Evolutionary conservation across 2,797 vertebrate species (phyloP).

Genomic region (Takifugu ocellatus): DNA sequence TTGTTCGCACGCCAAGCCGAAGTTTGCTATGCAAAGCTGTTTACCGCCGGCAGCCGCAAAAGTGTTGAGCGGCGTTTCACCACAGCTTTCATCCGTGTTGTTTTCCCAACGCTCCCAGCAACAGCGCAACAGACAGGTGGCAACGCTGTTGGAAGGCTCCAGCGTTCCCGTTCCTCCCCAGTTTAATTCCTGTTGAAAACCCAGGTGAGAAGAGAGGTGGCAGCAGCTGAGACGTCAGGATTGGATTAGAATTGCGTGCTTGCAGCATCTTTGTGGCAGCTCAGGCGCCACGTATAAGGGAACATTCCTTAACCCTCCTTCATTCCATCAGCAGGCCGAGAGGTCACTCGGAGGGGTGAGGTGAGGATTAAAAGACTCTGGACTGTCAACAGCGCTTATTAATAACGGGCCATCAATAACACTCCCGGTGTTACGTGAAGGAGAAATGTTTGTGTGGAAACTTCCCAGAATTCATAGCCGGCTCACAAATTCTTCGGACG

Average conservation of each 20-base stretch:
- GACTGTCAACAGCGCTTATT: too few species aligned
- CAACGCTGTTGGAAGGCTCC: not conserved
- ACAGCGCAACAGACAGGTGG: conserved; percentile 2
- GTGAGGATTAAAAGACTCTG: conserved; percentile 42
- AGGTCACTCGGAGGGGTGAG: conserved; percentile 48
- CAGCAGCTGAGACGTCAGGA: too few species aligned
- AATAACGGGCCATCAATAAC: too few species aligned
- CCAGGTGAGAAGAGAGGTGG: too few species aligned
- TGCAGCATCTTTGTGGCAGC: conserved; percentile 3
- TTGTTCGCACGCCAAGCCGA: conserved; percentile 56
- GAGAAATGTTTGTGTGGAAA: too few species aligned
- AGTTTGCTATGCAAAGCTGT: conserved; percentile 62
- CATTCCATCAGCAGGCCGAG: conserved; percentile 56
- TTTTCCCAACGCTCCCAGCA: conserved; percentile 3
- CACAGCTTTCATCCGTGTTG: conserved; percentile 23
- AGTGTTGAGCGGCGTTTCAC: conserved; percentile 39
- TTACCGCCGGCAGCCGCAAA: conserved; percentile 40
- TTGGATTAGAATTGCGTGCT: not conserved
- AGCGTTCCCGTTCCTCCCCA: not conserved
- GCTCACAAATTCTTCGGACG: too few species aligned
- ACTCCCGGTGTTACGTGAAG: too few species aligned
- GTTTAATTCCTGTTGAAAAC: too few species aligned
- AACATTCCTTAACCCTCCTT: conserved; percentile 78
- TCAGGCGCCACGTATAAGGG: not conserved
- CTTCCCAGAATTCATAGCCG: too few species aligned